These are phyloP conservation scores for Bovichtus variegatus DNA, from an alignment of 2,797 vertebrate species.

Conservation along the genomic window DNA sequence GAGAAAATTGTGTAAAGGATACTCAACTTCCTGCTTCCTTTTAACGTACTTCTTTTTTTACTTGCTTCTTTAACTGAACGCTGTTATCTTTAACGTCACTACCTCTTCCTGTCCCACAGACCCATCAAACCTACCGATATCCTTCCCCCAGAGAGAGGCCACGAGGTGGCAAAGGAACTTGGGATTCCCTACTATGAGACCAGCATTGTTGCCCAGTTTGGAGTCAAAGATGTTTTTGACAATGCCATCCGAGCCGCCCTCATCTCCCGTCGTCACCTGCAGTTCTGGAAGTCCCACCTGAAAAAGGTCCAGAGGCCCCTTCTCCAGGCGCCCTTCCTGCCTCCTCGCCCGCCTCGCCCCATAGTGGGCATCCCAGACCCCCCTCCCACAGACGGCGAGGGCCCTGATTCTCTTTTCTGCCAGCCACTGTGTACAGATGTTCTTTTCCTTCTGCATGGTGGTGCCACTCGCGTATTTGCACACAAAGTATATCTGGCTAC, in stretches of 20 bases:
- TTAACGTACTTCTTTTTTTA: not conserved
- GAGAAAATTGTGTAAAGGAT: not conserved
- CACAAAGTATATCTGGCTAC: constrained; percentile 93
- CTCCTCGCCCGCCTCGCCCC: constrained; percentile 90
- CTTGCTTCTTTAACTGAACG: constrained; percentile 3
- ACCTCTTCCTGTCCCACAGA: constrained; percentile 74
- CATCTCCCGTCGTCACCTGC: constrained; percentile 92
- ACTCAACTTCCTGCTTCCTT: not conserved
- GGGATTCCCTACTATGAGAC: constrained; percentile 94
- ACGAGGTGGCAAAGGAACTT: constrained; percentile 93
- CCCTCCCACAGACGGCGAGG: constrained; percentile 79
- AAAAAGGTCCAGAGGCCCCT: constrained; percentile 92
- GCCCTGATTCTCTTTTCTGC: constrained; percentile 87
- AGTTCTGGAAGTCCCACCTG: constrained; percentile 95
- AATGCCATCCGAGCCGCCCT: constrained; percentile 94
- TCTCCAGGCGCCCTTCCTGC: constrained; percentile 92
- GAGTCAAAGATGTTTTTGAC: constrained; percentile 95
- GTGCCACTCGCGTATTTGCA: constrained; percentile 88
- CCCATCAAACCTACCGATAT: constrained; percentile 94
- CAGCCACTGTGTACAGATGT: constrained; percentile 90
- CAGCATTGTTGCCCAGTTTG: constrained; percentile 94
- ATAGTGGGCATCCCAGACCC: constrained; percentile 90
- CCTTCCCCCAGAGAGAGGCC: constrained; percentile 91
- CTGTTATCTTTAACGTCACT: not conserved
- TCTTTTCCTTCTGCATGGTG: constrained; percentile 88